Conservation (phyloP, 1,140 invertebrate species). For the Drosophila tsacasi region DNA sequence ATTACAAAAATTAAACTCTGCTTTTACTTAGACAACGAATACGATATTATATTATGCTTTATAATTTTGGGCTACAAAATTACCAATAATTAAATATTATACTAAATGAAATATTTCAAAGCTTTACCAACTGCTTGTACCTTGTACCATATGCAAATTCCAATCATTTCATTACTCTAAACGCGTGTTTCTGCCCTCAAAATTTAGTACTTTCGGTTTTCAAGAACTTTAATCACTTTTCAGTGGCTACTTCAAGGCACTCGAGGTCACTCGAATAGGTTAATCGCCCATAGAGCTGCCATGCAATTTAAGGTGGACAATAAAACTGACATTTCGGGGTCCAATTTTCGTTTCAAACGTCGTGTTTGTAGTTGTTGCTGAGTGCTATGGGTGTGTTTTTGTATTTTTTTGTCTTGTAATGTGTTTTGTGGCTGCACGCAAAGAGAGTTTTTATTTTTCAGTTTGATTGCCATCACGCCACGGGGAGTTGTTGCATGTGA, state of each 20-base stretch:
- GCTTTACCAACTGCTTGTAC: neutral
- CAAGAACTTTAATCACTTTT: constrained; percentile 7
- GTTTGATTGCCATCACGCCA: constrained; percentile 50
- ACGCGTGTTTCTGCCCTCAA: neutral
- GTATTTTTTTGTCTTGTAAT: too few relatives aligned
- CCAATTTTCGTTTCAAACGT: constrained; percentile 2
- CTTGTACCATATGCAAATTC: neutral
- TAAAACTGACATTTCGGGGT: constrained; percentile 6
- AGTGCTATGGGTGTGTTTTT: constrained; percentile 8
- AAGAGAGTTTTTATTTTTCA: constrained; percentile 47
- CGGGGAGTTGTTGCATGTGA: constrained; percentile 29
- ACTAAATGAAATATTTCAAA: neutral
- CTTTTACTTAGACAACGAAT: too few relatives aligned
- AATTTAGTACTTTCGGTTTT: neutral
- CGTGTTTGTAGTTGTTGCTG: constrained; percentile 6
- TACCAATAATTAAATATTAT: neutral
- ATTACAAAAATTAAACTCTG: too few relatives aligned
- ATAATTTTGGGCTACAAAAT: neutral
- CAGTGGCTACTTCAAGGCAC: neutral
- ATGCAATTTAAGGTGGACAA: constrained; percentile 19
- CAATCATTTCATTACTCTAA: neutral
- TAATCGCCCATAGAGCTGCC: constrained; percentile 4
- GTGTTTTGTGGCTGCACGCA: constrained; percentile 36
- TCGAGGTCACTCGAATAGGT: constrained; percentile 14
- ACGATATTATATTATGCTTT: neutral